Evolutionary conservation across 2,113 vertebrate species (phyloP), one percentile per base, ranked within the genome.

Genomic region (Ahaetulla prasina): DNA sequence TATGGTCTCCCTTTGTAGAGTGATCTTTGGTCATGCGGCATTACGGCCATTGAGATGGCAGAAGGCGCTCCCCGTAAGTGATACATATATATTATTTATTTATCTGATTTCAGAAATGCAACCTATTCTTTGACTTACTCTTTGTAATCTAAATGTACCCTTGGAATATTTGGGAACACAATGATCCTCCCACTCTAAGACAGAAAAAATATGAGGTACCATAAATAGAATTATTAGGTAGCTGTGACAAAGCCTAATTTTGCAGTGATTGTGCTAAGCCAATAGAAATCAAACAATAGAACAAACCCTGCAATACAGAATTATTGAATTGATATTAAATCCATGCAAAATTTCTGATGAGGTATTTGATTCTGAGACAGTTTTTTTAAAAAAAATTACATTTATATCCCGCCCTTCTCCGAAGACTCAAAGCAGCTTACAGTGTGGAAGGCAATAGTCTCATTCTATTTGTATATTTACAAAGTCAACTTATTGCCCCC

Each of bases 11-110:
- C 96, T 96, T 91, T 95, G 86, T 98, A 99, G 99, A 99, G 99
- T 95, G 99, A 99, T 96, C 98, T 99, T 95, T 99, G 99, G 99
- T 99, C 99, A 2, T 99, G 99, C 63, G 99, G 99, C 92, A 99
- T 99, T 96, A 99, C 99, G 0, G 99, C 99, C 93, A 99, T 99
- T 89, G 99, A 99, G 95, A 99, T 99, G 99, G 99, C 99, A 91
- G 99, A 99, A 96, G 99, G 99, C 90, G 99, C 99, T 92, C 99
- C 99, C 4, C 99, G 99, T 99, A 97, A 99, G 99, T 99, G 93
- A 88, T 84, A 80, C 18, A 0, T 94, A 39, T 87, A 52, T 60
- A 96, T 89, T 96, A 94, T n/a, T 85, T 92, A 92, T 89, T 39
- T 45, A 74, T 90, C 89, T 89, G 94, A 18, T 2, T 93, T 92